Evolutionary conservation across 2,797 vertebrate species (phyloP), one percentile per base, ranked within the genome.

Genomic region (Silurus lanzhouensis): DNA sequence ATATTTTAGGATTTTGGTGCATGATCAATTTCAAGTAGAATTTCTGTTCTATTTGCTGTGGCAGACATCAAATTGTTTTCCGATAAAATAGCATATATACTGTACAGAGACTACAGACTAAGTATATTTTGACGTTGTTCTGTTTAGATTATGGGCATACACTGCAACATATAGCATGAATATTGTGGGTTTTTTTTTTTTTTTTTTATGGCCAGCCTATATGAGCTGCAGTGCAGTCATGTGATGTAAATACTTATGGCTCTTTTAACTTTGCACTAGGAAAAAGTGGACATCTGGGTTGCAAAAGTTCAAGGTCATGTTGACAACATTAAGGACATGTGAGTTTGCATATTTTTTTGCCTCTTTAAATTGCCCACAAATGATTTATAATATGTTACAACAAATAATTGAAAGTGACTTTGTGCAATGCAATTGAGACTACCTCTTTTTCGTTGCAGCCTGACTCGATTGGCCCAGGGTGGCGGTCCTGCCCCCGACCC

Each of bases 271-370:
- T 57, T 83, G 27, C 38, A 84, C 81, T 64, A 91, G 97, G 96
- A 94, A 78, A 94, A 97, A 91, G 93, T 97, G 5, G 95, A 97
- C 84, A 87, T 87, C 80, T 90, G 95, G 74, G 52, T 97, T 89
- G 95, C 91, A 57, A 91, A 94, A 90, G 91, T 96, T 88, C 95
- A 94, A 89, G 94, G 91, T 84, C 86, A 94, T 8, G 79, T 96
- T 84, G 95, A 96, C 89, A 94, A 95, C 86, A 64, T 97, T 81
- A 95, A 95, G 92, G 95, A 97, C 90, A 95, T 95, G 97, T 99
- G 92, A 97, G 97, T 95, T 90, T 89, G 84, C n/a, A 3, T 27
- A 68, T 82, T 38, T 44, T 70, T 82, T 44, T 58, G 9, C 9
- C 55, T 58, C 55, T 60, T 77, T 60, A 60, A 6, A 52, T 52